Conservation (phyloP, 1,140 invertebrate genomes). For the Bombus confusus region DNA sequence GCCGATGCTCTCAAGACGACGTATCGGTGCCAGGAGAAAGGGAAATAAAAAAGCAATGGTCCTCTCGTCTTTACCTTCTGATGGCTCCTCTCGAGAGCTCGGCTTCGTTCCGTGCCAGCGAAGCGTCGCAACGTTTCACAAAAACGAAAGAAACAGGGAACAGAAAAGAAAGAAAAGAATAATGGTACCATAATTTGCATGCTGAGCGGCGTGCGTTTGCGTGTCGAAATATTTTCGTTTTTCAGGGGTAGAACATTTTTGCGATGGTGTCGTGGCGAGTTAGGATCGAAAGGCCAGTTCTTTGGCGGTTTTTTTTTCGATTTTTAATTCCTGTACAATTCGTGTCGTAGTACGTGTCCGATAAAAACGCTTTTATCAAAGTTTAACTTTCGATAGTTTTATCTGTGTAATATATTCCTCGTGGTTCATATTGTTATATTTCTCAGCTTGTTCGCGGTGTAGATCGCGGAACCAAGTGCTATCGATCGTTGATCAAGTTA, state of each 20-base stretch:
- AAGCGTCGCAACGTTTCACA: constrained; percentile 36
- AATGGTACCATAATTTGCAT: constrained; percentile 21
- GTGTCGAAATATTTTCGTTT: constrained; percentile 6
- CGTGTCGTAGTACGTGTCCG: neutral
- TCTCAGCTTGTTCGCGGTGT: neutral
- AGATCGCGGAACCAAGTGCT: neutral
- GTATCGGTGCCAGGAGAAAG: constrained; percentile 37
- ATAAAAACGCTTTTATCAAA: neutral
- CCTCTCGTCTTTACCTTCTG: constrained; percentile 44
- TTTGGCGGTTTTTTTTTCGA: neutral
- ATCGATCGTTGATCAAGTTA: neutral
- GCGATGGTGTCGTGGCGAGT: neutral
- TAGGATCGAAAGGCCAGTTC: neutral
- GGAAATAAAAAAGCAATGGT: neutral
- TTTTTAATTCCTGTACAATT: neutral
- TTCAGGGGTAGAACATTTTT: too few relatives aligned
- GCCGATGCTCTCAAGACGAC: constrained; percentile 54
- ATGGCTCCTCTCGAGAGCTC: constrained; percentile 44
- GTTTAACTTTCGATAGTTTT: neutral
- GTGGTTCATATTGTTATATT: neutral
- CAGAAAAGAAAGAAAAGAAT: neutral
- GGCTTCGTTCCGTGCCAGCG: constrained; percentile 50
- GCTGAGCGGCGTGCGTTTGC: constrained; percentile 44
- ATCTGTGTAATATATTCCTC: neutral
- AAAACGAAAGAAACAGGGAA: neutral